phyloP scores from a whole-genome alignment of 2,888 invertebrate species.

The Uropetala carovei region DNA sequence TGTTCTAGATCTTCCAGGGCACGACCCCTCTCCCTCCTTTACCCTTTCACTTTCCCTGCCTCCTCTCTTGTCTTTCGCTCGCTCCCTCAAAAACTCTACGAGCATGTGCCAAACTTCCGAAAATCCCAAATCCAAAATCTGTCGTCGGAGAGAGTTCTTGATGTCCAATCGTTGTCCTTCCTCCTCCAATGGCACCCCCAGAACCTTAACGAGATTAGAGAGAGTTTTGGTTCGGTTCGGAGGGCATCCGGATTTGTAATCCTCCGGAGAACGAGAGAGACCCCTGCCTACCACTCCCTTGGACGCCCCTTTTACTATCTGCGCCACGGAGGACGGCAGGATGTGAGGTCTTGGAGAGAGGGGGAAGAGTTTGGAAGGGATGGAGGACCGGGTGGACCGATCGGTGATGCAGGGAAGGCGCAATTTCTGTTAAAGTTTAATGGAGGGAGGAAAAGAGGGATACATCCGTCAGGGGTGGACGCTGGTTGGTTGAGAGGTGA shows the following conservation, averaged over 20 bases:
- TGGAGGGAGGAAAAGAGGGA: not conserved
- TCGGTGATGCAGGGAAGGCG: not conserved
- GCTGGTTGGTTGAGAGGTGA: too few species aligned
- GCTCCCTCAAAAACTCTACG: not conserved
- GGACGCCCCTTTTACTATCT: not conserved
- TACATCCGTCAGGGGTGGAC: not conserved
- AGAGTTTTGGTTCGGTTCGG: conserved; percentile 39
- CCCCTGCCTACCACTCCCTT: not conserved
- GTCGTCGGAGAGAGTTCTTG: conserved; percentile 34
- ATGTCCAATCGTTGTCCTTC: conserved; percentile 31
- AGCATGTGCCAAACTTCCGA: conserved; percentile 10
- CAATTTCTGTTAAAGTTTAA: conserved; percentile 27
- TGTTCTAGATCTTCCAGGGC: not conserved
- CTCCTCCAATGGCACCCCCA: conserved; percentile 7
- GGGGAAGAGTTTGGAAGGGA: not conserved
- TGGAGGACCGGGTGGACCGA: not conserved
- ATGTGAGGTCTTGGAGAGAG: not conserved
- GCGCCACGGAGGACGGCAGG: not conserved
- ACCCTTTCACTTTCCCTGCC: not conserved
- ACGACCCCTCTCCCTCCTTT: not conserved
- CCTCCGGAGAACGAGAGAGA: not conserved
- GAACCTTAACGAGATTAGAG: conserved; percentile 55
- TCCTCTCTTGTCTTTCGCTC: not conserved
- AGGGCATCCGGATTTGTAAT: conserved; percentile 41
- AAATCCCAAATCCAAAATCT: conserved; percentile 22